phyloP scores from a whole-genome alignment of 2,888 invertebrate genomes.

The Epinotia brunnichana region DNA sequence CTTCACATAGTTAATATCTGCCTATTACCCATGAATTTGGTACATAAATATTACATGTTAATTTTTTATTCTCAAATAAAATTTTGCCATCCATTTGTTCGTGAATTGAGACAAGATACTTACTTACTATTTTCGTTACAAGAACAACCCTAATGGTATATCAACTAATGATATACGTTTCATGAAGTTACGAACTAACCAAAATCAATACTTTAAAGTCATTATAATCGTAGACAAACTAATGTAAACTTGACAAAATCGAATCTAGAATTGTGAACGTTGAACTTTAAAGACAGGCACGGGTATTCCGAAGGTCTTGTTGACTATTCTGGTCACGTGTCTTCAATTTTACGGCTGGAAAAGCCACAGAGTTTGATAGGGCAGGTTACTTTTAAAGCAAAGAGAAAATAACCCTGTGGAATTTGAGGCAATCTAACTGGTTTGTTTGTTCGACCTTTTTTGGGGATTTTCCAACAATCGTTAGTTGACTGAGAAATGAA shows the following conservation, averaged over 20 bases:
- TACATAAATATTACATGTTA: too few species aligned
- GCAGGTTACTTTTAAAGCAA: conserved; percentile 19
- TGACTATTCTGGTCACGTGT: conserved; percentile 54
- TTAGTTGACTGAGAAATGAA: too few species aligned
- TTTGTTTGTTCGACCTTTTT: neutral
- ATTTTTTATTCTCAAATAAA: too few species aligned
- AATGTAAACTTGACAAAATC: neutral
- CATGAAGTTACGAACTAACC: neutral
- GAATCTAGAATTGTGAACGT: neutral
- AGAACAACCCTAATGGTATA: too few species aligned
- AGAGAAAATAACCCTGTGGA: conserved; percentile 1
- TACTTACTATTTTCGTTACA: too few species aligned
- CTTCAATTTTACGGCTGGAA: conserved; percentile 52
- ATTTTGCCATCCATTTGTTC: too few species aligned
- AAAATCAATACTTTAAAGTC: neutral
- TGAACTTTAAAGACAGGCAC: conserved; percentile 13
- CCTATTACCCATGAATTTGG: too few species aligned
- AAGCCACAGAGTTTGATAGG: conserved; percentile 36
- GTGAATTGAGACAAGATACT: too few species aligned
- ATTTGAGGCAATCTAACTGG: neutral
- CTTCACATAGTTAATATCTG: too few species aligned
- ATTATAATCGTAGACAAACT: neutral
- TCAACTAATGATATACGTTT: neutral
- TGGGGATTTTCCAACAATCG: neutral
- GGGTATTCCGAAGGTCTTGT: conserved; percentile 39